Evolutionary conservation across 2,888 invertebrate species (phyloP), one percentile per base, ranked within the genome.

Genomic region (Pyralis farinalis): DNA sequence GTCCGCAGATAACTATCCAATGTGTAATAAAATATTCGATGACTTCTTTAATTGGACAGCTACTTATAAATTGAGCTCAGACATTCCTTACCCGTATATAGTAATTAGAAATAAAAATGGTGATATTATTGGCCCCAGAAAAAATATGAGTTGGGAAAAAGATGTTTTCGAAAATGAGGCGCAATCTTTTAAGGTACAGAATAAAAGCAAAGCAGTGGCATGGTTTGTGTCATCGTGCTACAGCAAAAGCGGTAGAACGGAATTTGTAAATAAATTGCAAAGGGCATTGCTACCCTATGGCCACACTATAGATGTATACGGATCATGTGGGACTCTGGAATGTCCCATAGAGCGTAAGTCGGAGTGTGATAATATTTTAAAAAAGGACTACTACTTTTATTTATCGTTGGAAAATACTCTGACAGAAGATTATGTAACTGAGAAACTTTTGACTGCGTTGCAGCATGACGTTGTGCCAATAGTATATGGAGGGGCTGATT

Each of bases 321-420:
- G 92, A 0, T 46, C 52, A 0, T 92, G 92, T 64, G 91, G 92
- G 0, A 49, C 54, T 0, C 46, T 75, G 0, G 48, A 53, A 7
- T 87, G 87, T 43, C 64, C 79, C 0, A 60, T 51, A 42, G 27
- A 54, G 0, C 49, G 46, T 3, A 50, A 58, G n/a, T 36, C 57
- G 0, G 59, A 58, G 10, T 89, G 88, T 43, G 60, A 73, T 37
- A 47, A 42, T 16, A 64, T 76, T 51, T 44, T 91, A 32, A 86
- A 90, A 46, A 77, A 69, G 8, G 86, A 93, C 42, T 95, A 95
- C 71, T 94, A 91, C 63, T 95, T 95, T 63, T 95, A 95, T 61
- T 70, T 95, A 47, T 80, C 91, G 0, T 92, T 95, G 58, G 95
- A 95, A 74, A 95, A 95, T 69, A 93, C 94, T 1, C 91, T 93